Conservation (phyloP, 1,140 invertebrate species). For the Apocrypta bakeri region DNA sequence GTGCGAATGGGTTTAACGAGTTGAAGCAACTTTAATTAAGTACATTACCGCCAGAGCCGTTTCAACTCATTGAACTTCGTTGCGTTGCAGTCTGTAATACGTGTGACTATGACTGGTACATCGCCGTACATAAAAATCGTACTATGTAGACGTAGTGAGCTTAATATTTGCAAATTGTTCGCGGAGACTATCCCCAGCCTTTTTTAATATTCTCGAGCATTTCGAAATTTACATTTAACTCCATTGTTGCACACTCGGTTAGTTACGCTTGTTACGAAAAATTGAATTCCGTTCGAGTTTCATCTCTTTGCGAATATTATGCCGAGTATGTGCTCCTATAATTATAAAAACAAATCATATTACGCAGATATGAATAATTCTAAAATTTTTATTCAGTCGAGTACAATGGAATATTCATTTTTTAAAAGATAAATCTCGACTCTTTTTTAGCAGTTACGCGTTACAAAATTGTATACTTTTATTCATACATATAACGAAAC, state of each 20-base stretch:
- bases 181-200: neutral
- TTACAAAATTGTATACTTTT: too few species aligned
- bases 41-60: slow-evolving; percentile 58
- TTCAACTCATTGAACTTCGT: slow-evolving; percentile 58
- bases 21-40: slow-evolving; percentile 71
- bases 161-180: slow-evolving; percentile 45
- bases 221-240: slow-evolving; percentile 22
- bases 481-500: neutral
- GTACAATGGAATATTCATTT: too few species aligned
- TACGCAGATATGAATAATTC: too few species aligned
- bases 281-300: slow-evolving; percentile 3
- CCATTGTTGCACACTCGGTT: neutral
- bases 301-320: neutral
- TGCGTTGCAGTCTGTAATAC: slow-evolving; percentile 33
- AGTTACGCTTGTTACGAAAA: neutral
- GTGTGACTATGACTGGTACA: neutral
- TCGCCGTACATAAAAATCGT: slow-evolving; percentile 3
- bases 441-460: too few species aligned
- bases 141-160: neutral
- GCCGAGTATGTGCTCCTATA: neutral
- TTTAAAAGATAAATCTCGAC: too few species aligned
- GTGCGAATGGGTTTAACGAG: slow-evolving; percentile 61
- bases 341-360: slow-evolving; percentile 14
- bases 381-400: neutral
- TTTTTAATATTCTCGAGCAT: slow-evolving; percentile 3